Conservation (phyloP, 2,113 vertebrate species). For the Anas platyrhynchos region DNA sequence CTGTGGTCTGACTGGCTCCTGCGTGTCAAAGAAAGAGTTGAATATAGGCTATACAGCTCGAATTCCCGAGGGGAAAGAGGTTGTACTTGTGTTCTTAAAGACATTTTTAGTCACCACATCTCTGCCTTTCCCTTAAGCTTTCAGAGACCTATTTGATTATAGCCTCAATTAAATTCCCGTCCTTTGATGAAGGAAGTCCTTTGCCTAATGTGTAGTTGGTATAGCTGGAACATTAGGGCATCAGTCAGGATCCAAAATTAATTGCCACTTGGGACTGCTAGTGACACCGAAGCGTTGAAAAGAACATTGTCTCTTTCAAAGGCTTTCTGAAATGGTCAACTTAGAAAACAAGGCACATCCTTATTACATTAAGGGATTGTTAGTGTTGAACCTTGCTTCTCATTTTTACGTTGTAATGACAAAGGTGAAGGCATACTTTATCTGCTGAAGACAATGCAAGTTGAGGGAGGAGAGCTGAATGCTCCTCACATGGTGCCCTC, state of each 20-base stretch:
- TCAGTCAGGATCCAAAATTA: slow-evolving; percentile 58
- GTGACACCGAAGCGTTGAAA: background rate
- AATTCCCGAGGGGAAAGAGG: slow-evolving; percentile 22
- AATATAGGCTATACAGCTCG: background rate
- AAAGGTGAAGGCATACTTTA: background rate
- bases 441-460: background rate
- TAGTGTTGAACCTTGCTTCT: background rate
- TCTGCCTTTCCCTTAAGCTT: slow-evolving; percentile 33
- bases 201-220: background rate
- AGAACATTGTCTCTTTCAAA: slow-evolving; percentile 35
- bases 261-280: background rate
- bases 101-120: background rate
- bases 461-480: background rate
- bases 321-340: slow-evolving; percentile 4
- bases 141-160: slow-evolving; percentile 26
- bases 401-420: background rate
- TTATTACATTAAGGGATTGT: background rate
- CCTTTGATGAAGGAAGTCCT: slow-evolving; percentile 50
- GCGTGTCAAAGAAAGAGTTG: background rate
- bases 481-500: background rate
- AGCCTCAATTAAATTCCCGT: slow-evolving; percentile 44
- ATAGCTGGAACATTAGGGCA: background rate
- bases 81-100: background rate
- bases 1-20: background rate
- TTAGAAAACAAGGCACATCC: background rate